Conservation (phyloP, 2,113 vertebrate species). For the Sphyrna mokarran region DNA sequence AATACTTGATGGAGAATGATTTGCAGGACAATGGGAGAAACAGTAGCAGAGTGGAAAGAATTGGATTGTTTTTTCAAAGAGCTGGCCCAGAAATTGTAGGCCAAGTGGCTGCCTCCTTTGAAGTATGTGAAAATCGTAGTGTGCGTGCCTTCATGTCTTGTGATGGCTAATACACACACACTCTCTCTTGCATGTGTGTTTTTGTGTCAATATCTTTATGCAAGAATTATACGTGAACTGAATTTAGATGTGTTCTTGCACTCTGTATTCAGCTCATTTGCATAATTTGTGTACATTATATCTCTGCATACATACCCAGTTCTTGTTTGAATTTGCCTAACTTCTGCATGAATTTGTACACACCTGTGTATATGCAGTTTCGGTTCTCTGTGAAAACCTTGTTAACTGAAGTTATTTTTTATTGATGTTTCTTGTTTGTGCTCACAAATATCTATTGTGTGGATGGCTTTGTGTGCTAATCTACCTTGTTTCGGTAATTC, state of each 20-base stretch:
- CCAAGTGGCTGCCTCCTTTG: neutral
- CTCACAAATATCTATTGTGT: neutral
- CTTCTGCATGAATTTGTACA: neutral
- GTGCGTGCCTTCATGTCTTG: neutral
- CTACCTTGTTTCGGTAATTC: neutral
- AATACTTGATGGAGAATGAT: neutral
- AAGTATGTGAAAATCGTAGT: too few relatives aligned
- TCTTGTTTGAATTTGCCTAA: neutral
- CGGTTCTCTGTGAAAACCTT: neutral
- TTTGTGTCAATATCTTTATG: neutral
- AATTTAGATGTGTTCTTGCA: neutral
- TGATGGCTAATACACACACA: neutral
- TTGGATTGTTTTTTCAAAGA: neutral
- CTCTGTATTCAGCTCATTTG: neutral
- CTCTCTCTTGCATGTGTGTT: too few relatives aligned
- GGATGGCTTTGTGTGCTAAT: too few relatives aligned
- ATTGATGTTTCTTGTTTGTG: neutral
- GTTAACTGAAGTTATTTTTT: neutral
- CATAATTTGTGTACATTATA: neutral
- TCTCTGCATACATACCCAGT: neutral
- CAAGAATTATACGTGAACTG: neutral
- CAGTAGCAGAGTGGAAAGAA: neutral
- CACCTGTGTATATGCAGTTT: too few relatives aligned
- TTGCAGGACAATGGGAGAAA: neutral
- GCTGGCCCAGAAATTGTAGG: neutral